phyloP scores from a whole-genome alignment of 2,888 invertebrate species.

The Cryptocheilus praepositus region DNA sequence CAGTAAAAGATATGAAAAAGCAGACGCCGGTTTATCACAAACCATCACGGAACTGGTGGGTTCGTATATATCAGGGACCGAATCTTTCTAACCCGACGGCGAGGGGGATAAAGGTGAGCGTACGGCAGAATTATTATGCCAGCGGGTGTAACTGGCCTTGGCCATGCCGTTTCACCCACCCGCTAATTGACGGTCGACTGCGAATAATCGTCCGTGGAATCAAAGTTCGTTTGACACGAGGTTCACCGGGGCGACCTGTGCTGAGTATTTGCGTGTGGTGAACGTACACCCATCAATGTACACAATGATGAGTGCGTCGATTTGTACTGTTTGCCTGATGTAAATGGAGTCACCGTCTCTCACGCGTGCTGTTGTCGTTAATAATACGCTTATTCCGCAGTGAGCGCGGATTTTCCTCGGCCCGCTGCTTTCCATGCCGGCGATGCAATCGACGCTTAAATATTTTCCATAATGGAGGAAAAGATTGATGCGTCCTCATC shows the following conservation, averaged over 20 bases:
- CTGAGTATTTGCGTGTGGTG: not conserved
- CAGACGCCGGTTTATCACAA: too few species aligned
- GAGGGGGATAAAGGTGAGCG: conserved; percentile 16
- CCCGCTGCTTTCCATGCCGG: too few species aligned
- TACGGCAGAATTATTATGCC: conserved; percentile 7
- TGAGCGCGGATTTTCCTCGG: too few species aligned
- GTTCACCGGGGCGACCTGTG: not conserved
- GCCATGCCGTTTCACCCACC: conserved; percentile 27
- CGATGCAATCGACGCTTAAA: too few species aligned
- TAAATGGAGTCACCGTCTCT: conserved; percentile 21
- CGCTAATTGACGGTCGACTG: conserved; percentile 19
- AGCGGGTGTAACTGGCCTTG: conserved; percentile 29
- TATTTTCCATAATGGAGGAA: too few species aligned
- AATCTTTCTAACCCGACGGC: too few species aligned
- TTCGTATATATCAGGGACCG: too few species aligned
- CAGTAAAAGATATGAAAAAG: too few species aligned
- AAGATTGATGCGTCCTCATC: too few species aligned
- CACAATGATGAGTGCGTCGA: conserved; percentile 6
- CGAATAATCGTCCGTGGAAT: conserved; percentile 22
- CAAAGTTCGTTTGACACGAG: conserved; percentile 22
- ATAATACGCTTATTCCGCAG: not conserved
- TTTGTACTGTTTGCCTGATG: conserved; percentile 13
- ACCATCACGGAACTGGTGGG: too few species aligned
- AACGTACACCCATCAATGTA: not conserved
- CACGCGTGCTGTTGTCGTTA: not conserved